phyloP scores from a whole-genome alignment of 2,888 invertebrate genomes.

The Physocephala rufipes region DNA sequence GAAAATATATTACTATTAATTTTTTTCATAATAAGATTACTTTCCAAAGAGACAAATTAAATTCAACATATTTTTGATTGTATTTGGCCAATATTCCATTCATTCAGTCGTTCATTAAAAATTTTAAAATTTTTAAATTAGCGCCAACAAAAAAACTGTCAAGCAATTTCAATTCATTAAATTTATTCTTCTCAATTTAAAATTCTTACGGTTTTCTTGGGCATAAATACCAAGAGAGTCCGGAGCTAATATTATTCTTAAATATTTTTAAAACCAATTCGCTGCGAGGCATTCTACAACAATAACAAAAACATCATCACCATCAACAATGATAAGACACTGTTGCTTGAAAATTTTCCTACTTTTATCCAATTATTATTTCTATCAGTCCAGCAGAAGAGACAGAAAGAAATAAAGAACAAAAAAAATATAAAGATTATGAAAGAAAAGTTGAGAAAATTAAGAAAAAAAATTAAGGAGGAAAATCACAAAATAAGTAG shows the following conservation, averaged over 20 bases:
- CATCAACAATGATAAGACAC: neutral
- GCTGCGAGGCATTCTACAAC: constrained; percentile 11
- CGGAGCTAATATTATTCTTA: constrained; percentile 25
- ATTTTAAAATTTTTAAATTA: no score
- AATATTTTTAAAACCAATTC: constrained; percentile 28
- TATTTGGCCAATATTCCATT: no score
- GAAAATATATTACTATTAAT: no score
- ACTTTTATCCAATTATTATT: constrained; percentile 43
- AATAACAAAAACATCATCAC: constrained; percentile 18
- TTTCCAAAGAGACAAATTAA: no score
- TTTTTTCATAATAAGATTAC: no score
- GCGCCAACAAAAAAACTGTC: no score
- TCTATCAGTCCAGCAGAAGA: constrained; percentile 18
- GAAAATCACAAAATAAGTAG: constrained; percentile 36
- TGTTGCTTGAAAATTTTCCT: constrained; percentile 4
- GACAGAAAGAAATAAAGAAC: neutral
- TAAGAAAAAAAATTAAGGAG: constrained; percentile 33
- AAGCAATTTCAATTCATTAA: neutral
- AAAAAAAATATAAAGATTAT: constrained; percentile 3
- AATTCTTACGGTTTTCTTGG: neutral
- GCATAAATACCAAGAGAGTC: neutral
- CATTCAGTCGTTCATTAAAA: no score
- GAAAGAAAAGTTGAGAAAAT: constrained; percentile 34
- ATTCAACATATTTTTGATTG: no score
- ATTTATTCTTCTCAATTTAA: neutral